These are phyloP conservation scores for Leucosticte australis DNA, from an alignment of 2,113 vertebrate species.

Conservation along the genomic window DNA sequence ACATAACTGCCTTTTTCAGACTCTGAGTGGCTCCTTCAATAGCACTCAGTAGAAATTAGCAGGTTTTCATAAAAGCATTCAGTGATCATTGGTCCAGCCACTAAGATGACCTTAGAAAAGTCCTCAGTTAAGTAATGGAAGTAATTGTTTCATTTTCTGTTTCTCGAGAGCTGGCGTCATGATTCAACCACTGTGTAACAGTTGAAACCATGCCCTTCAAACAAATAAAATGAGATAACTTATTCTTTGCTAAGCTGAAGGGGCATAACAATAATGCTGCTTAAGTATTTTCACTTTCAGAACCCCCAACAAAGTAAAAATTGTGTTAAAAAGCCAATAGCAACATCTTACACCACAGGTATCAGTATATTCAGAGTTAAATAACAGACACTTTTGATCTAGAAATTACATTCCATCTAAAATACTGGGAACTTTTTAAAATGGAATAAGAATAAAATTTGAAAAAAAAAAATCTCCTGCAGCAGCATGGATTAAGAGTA, in stretches of 20 bases:
- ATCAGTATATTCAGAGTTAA: background rate
- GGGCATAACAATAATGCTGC: background rate
- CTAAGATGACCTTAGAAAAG: background rate
- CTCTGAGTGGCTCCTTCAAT: background rate
- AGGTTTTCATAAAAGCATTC: background rate
- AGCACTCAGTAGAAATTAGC: background rate
- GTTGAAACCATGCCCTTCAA: background rate
- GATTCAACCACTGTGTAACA: background rate
- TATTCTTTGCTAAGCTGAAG: background rate
- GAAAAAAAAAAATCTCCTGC: background rate
- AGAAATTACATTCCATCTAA: background rate
- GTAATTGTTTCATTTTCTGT: background rate
- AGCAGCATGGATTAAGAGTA: background rate
- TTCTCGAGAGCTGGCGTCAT: background rate
- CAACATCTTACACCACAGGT: background rate
- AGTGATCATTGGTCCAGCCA: accelerated
- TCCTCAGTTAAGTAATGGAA: background rate
- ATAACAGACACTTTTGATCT: background rate
- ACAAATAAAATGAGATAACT: background rate
- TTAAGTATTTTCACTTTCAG: background rate
- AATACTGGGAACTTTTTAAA: background rate
- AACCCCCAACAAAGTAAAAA: background rate
- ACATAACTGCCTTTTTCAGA: background rate
- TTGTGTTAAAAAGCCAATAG: background rate
- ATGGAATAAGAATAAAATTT: background rate